Conservation (phyloP, 1,140 invertebrate species). For the Drosophila nasuta region DNA sequence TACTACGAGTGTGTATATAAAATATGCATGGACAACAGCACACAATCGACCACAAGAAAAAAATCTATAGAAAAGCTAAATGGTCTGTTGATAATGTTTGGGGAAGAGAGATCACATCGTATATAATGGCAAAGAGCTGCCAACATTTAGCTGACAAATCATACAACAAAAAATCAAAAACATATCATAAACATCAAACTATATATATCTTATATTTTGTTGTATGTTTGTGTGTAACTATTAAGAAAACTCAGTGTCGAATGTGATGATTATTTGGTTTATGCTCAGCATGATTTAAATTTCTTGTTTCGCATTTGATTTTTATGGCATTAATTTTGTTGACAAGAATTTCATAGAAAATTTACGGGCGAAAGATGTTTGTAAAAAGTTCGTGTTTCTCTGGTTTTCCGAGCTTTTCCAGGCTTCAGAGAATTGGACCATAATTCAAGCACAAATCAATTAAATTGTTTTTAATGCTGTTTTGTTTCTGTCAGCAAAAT, state of each 20-base stretch:
- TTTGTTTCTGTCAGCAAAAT: conserved; percentile 45
- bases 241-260: conserved; percentile 2
- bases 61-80: conserved; percentile 16
- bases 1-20: not conserved
- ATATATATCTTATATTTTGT: conserved; percentile 6
- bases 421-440: not conserved
- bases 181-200: not conserved
- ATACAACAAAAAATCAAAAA: conserved; percentile 13
- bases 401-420: conserved; percentile 25
- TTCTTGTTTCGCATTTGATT: conserved; percentile 29
- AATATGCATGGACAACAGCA: conserved; percentile 4
- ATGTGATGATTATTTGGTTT: conserved; percentile 24
- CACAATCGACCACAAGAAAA: not conserved
- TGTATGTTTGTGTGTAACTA: not conserved
- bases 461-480: conserved; percentile 41
- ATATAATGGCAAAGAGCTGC: conserved; percentile 18
- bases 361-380: conserved; percentile 33
- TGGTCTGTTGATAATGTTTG: conserved; percentile 29
- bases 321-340: conserved; percentile 55
- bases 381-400: not conserved
- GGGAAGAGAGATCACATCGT: not conserved
- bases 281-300: conserved; percentile 46
- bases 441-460: conserved; percentile 44
- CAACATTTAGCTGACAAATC: conserved; percentile 35
- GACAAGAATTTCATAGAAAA: conserved; percentile 42